Percentiles rank a stretch among this genome's conserved stretches.
Evolutionary conservation across 2,113 vertebrate genomes (phyloP).

Genomic region (Coryphaenoides rupestris): DNA sequence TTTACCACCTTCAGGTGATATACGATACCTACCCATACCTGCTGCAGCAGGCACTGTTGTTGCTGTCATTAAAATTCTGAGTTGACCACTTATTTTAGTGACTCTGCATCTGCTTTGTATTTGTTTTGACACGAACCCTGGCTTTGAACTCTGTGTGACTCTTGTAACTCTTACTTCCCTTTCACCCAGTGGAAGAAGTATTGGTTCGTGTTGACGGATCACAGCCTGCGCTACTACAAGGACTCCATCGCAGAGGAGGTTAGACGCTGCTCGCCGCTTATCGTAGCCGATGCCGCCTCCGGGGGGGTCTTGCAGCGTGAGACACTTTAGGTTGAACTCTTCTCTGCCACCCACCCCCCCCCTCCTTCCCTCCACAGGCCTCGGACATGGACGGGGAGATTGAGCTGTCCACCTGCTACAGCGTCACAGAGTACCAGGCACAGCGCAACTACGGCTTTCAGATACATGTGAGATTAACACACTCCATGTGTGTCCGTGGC

Average conservation of each 20-base stretch:
- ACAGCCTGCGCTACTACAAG: conserved; percentile 79
- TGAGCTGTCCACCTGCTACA: conserved; percentile 74
- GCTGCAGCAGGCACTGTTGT: too few relatives aligned
- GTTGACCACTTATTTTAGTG: too few relatives aligned
- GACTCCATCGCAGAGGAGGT: conserved; percentile 81
- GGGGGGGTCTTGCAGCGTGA: neutral
- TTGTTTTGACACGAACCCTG: too few relatives aligned
- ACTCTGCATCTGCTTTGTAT: too few relatives aligned
- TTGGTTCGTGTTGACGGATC: conserved; percentile 80
- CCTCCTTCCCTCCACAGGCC: too few relatives aligned
- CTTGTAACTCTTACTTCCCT: too few relatives aligned
- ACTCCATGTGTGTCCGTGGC: too few relatives aligned
- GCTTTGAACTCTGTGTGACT: neutral
- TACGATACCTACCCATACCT: too few relatives aligned
- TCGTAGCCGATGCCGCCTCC: neutral
- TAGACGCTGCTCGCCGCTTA: neutral
- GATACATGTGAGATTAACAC: conserved; percentile 68
- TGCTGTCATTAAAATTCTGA: too few relatives aligned
- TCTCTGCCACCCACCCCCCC: conserved; percentile 8
- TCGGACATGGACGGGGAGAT: conserved; percentile 80
- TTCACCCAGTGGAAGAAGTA: conserved; percentile 76
- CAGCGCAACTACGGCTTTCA: conserved; percentile 81
- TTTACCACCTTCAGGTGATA: conserved; percentile 4
- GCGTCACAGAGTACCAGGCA: conserved; percentile 78
- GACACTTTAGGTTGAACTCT: neutral